Evolutionary conservation across 2,113 vertebrate genomes (phyloP).

Genomic region (Thamnaconus septentrionalis): DNA sequence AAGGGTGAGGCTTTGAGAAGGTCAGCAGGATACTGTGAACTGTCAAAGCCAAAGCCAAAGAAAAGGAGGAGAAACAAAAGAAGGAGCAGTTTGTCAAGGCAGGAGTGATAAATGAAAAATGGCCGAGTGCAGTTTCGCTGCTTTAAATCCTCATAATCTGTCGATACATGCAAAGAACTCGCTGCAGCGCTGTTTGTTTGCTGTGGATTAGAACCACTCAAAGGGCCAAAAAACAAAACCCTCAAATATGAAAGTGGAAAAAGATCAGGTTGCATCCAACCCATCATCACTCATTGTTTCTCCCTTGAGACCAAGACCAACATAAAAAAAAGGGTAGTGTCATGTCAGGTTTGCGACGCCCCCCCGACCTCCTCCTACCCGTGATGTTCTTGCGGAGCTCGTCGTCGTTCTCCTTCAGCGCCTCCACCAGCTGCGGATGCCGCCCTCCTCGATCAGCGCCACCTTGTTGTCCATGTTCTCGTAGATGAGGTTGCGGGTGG

Average conservation of each 20-base stretch:
- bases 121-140: too few species aligned
- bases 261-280: not conserved
- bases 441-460: slow-evolving; percentile 83
- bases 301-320: not conserved
- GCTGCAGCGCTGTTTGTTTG: not conserved
- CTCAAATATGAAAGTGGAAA: too few species aligned
- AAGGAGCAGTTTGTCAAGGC: too few species aligned
- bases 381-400: slow-evolving; percentile 92
- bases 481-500: slow-evolving; percentile 93
- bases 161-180: not conserved
- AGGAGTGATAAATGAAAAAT: too few species aligned
- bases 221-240: slow-evolving; percentile 1
- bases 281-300: slow-evolving; percentile 7
- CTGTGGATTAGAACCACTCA: not conserved
- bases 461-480: slow-evolving; percentile 90
- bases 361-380: slow-evolving; percentile 33
- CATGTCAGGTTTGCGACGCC: not conserved
- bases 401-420: slow-evolving; percentile 80
- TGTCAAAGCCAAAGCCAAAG: not conserved
- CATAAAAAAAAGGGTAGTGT: too few species aligned
- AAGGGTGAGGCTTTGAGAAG: not conserved
- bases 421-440: slow-evolving; percentile 84
- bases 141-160: not conserved
- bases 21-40: not conserved
- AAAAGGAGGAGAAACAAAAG: too few species aligned